phyloP scores from a whole-genome alignment of 2,113 vertebrate species.

The Peromyscus leucopus region DNA sequence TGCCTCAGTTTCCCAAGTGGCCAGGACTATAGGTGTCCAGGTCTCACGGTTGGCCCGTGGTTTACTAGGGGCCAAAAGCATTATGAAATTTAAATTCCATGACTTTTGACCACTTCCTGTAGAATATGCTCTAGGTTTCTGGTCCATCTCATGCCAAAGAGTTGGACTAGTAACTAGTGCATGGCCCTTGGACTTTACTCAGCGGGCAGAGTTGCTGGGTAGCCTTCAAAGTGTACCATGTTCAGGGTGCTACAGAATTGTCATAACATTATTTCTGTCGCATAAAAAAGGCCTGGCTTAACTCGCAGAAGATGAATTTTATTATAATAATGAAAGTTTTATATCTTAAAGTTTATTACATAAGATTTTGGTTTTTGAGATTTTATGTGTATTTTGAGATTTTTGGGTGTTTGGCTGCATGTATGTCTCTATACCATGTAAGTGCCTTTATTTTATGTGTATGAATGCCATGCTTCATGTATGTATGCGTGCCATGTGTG shows the following conservation, averaged over 20 bases:
- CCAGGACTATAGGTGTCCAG: not conserved
- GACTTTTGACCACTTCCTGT: conserved; percentile 10
- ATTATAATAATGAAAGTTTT: not conserved
- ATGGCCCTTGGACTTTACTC: not conserved
- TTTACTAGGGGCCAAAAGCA: not conserved
- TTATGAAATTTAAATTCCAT: not conserved
- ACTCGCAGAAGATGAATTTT: not conserved
- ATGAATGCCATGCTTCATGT: not conserved
- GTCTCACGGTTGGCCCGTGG: not conserved
- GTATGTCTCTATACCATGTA: not conserved
- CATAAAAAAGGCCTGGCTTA: not conserved
- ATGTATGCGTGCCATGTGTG: not conserved
- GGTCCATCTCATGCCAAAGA: not conserved
- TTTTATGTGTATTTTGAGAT: not conserved
- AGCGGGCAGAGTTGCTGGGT: not conserved
- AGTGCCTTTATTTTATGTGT: not conserved
- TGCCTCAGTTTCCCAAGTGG: not conserved
- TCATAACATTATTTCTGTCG: not conserved
- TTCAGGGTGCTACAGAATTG: not conserved
- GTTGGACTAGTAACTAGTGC: not conserved
- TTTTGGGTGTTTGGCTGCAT: not conserved
- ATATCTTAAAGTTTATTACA: not conserved
- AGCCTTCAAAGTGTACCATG: not conserved
- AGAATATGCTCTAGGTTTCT: not conserved
- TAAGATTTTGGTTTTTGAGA: not conserved